Evolutionary conservation across 2,888 invertebrate species (phyloP).

Genomic region (Calliopum simillimum): DNA sequence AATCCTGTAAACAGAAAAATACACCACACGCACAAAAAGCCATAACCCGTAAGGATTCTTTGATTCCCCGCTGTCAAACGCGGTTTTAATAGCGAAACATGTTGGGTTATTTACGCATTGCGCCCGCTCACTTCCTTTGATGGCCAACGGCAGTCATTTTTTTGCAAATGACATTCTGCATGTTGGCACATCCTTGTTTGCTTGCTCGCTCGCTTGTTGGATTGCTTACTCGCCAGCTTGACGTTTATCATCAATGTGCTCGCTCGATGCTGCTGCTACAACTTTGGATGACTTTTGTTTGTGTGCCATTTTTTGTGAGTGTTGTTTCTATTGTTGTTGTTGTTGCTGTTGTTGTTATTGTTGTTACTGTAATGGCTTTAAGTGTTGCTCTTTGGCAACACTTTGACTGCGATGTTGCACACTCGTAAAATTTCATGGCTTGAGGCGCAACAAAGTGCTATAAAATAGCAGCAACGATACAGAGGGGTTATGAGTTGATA

Average conservation of each 20-base stretch:
- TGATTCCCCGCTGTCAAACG: not conserved
- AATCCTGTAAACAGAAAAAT: too few relatives aligned
- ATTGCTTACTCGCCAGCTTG: not conserved
- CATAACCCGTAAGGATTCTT: too few relatives aligned
- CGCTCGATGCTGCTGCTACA: conserved; percentile 2
- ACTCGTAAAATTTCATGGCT: not conserved
- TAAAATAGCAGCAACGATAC: too few relatives aligned
- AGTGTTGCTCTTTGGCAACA: not conserved
- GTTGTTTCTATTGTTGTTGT: conserved; percentile 1
- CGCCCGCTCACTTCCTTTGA: not conserved
- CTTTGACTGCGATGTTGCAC: not conserved
- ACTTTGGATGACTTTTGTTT: not conserved
- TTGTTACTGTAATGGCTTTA: not conserved
- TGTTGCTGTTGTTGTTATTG: conserved; percentile 5
- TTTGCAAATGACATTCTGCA: not conserved
- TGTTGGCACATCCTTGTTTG: not conserved
- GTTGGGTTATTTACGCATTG: not conserved
- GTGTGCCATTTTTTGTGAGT: not conserved
- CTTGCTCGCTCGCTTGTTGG: not conserved
- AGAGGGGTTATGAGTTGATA: too few relatives aligned
- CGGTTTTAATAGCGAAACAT: conserved; percentile 11
- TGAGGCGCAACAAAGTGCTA: too few relatives aligned
- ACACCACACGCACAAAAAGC: too few relatives aligned
- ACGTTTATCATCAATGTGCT: not conserved
- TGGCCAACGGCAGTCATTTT: not conserved